Base-by-base conservation (phyloP, 2,797 vertebrate genomes). In the Pempheris klunzingeri region DNA sequence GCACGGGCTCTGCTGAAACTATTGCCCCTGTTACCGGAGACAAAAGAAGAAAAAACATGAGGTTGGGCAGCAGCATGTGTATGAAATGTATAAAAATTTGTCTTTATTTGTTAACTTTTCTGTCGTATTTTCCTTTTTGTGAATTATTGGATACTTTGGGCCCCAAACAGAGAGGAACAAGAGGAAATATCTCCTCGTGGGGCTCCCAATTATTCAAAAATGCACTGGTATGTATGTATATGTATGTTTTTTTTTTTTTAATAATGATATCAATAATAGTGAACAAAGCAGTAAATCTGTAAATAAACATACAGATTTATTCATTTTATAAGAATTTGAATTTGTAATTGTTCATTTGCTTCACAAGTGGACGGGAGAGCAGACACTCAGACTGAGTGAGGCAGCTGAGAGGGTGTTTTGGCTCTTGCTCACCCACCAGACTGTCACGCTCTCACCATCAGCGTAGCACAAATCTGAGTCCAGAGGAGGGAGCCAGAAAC, bases 401-500 rank as follows among this genome's bases (percentile, higher is more conserved):
- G 54, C 14, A 24, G 4, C 24, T 36, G 39, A 52, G 64, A 39
- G 26, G 47, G 46, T 52, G 65, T 32, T 6, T 38, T 17, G 11
- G 2, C 55, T 14, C 6, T 50, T 11, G 5, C 7, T 43, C 65
- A 52, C 32, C 9, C 4, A n/a, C 3, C 24, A 9, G 0, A 52
- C 50, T 9, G 18, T 59, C 43, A 20, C 41, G 32, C 22, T 14
- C 17, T 61, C 55, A 14, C 7, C 0, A 2, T 72, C 22, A 20
- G 0, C 44, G 61, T 3, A 68, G 44, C 20, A 36, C 15, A 14
- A 13, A 54, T 7, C 32, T 55, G 52, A 62, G 13, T 67, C 88
- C 90, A 88, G 83, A 62, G 0, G 89, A 74, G 84, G 90, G 81
- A 69, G 84, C 57, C 76, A 89, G 49, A 86, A 84, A 70, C 79